Conservation (phyloP, 2,888 invertebrate genomes). For the Phortica okadai region DNA sequence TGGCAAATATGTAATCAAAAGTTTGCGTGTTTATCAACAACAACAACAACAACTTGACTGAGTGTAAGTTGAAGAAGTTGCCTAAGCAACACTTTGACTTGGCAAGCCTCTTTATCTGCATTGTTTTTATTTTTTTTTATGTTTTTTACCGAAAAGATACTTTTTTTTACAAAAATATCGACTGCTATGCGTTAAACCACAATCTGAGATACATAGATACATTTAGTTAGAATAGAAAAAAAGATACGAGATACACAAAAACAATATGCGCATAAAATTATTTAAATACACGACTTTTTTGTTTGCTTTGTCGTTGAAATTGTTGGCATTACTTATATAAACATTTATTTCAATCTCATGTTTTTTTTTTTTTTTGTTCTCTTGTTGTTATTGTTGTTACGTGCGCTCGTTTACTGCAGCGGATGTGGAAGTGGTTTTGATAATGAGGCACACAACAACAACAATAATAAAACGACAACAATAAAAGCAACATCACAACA, state of each 20-base stretch:
- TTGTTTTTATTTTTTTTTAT: too few relatives aligned
- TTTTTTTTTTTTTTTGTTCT: neutral
- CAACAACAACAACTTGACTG: too few relatives aligned
- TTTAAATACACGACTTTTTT: neutral
- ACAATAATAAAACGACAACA: neutral
- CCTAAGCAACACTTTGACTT: too few relatives aligned
- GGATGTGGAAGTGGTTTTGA: conserved; percentile 30
- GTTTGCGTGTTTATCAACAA: too few relatives aligned
- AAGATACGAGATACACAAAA: neutral
- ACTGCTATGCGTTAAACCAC: too few relatives aligned
- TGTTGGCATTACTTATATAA: neutral
- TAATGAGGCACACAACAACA: conserved; percentile 11
- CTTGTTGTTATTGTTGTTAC: neutral
- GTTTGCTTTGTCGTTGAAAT: neutral
- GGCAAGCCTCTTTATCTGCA: too few relatives aligned
- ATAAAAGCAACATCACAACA: neutral
- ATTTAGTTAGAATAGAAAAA: neutral
- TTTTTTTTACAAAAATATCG: too few relatives aligned
- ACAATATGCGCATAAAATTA: conserved; percentile 11
- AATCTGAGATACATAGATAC: neutral
- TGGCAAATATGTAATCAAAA: too few relatives aligned
- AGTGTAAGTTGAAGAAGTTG: too few relatives aligned
- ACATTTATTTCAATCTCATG: neutral
- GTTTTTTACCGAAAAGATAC: too few relatives aligned
- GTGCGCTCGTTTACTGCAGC: conserved; percentile 17